These are phyloP conservation scores for Hydrocynus forskahlii DNA, from an alignment of 2,797 vertebrate species.

Conservation along the genomic window DNA sequence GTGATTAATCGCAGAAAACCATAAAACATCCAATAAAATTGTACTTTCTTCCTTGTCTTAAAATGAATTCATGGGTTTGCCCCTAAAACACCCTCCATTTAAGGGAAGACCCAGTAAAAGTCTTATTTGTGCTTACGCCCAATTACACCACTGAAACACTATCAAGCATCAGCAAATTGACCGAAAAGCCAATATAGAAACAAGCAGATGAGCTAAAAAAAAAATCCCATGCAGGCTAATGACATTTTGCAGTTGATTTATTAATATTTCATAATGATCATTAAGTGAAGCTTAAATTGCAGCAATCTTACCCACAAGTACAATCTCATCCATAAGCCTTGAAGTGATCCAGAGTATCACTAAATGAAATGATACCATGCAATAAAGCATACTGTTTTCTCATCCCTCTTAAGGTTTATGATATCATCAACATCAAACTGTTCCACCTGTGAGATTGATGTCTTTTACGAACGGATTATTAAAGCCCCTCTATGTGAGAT, in stretches of 20 bases:
- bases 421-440: conserved; percentile 27
- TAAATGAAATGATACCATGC: conserved; percentile 7
- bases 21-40: too few species aligned
- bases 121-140: too few species aligned
- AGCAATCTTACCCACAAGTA: background rate
- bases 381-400: conserved; percentile 14
- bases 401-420: background rate
- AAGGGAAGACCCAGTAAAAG: too few species aligned
- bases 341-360: conserved; percentile 1
- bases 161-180: background rate
- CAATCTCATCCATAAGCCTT: background rate
- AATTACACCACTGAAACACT: too few species aligned
- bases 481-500: background rate
- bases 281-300: background rate
- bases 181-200: background rate
- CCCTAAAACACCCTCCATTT: too few species aligned
- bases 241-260: background rate
- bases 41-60: too few species aligned
- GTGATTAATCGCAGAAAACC: too few species aligned
- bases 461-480: conserved; percentile 8
- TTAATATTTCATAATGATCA: background rate
- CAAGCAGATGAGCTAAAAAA: background rate
- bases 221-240: background rate
- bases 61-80: too few species aligned
- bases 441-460: background rate